These are phyloP conservation scores for Phytoseiulus persimilis DNA, from an alignment of 2,888 invertebrate genomes.

Conservation along the genomic window DNA sequence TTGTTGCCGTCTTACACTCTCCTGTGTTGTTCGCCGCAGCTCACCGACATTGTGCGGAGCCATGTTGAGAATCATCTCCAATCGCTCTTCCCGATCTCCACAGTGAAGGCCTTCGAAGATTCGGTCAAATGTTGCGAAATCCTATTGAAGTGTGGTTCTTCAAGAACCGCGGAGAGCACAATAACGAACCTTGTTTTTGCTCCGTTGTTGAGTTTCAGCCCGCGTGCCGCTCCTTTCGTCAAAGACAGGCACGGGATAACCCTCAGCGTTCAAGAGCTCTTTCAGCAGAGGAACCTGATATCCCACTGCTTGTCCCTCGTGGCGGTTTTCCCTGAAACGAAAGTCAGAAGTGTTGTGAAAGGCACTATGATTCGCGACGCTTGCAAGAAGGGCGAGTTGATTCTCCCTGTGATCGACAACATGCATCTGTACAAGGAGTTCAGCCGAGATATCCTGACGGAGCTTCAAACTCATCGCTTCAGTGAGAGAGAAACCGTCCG, in stretches of 20 bases:
- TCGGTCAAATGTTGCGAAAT: conserved; percentile 18
- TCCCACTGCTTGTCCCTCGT: neutral
- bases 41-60: neutral
- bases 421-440: neutral
- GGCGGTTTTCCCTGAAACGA: neutral
- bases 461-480: neutral
- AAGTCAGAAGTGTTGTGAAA: neutral
- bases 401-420: neutral
- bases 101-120: neutral
- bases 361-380: neutral
- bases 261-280: conserved; percentile 13
- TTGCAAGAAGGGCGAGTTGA: neutral
- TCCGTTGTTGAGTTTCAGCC: conserved; percentile 20
- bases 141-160: neutral
- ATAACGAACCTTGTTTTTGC: conserved; percentile 12
- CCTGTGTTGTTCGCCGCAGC: neutral
- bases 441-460: neutral
- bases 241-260: conserved; percentile 18
- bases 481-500: neutral
- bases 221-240: conserved; percentile 12
- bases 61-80: neutral
- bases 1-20: neutral
- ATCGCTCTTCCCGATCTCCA: conserved; percentile 5
- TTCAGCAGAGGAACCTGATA: neutral
- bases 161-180: neutral